Evolutionary conservation across 2,888 invertebrate genomes (phyloP), one percentile per base, ranked within the genome.

Genomic region (Drosophila kokeensis): DNA sequence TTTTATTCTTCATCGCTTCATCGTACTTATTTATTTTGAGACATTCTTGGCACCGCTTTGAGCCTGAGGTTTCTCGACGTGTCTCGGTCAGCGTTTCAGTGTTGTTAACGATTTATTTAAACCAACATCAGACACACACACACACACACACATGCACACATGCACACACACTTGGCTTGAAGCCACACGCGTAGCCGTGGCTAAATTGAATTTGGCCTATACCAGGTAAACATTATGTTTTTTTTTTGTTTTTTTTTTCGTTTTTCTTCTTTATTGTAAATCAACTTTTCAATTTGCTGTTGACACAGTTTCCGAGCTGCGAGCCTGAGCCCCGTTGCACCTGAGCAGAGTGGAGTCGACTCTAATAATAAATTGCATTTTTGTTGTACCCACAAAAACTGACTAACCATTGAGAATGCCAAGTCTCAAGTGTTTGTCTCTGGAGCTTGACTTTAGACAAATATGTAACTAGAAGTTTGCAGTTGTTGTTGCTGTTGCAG

Each of bases 241-340:
- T 71, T 32, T 72, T 49, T 21, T 40, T 4, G 38, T 27, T 29
- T 40, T 59, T 27, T 61, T 36, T 68, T 57, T 68, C 36, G 36
- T 45, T 45, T 55, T 65, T 61, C 63, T 55, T 59, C 45, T 67
- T 73, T 76, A 65, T 71, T 79, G 73, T 74, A 84, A 88, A 84
- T 87, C 86, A 86, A 87, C 89, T 88, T 87, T 86, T 86, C 79
- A 89, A 86, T 87, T 82, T 81, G 82, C 70, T 80, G 89, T 84
- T 87, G 89, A 89, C 86, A 87, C 89, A 88, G 86, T 89, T 87
- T 88, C 65, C 32, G 40, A 73, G 74, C 63, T 88, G 63, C 32
- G 40, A 67, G 74, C 63, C 48, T 34, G 36, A 42, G 50, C 64
- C 15, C 54, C 60, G 69, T 63, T 87, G 85, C 84, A 86, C 87